A percentile compares a stretch with the other conserved stretches of the same genome.
These are phyloP conservation scores for Anastrepha ludens DNA, from an alignment of 1,140 invertebrate species.

Conservation along the genomic window DNA sequence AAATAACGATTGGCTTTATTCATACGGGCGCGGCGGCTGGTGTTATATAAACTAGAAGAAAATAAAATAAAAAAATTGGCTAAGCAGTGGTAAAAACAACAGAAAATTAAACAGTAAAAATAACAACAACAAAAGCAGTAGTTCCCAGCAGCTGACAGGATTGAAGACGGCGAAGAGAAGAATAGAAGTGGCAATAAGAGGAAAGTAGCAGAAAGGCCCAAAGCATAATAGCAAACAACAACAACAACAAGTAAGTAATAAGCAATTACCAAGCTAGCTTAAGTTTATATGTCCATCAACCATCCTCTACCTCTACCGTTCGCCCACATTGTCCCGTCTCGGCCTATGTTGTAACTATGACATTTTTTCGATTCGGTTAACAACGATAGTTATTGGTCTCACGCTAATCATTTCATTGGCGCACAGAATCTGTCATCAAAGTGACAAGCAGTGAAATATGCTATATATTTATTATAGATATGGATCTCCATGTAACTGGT, in stretches of 20 bases:
- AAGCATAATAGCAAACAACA: neutral
- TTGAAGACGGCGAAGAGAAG: neutral
- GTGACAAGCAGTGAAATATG: neutral
- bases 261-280: neutral
- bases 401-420: conserved; percentile 8
- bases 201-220: neutral
- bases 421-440: neutral
- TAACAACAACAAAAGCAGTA: neutral
- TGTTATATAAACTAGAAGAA: neutral
- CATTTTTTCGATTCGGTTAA: conserved; percentile 16
- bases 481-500: no score
- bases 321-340: neutral
- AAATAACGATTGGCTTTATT: neutral
- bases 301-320: neutral
- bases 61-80: neutral
- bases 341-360: neutral
- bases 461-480: neutral
- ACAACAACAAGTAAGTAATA: conserved; percentile 6
- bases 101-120: neutral
- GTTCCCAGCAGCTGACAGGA: neutral
- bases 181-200: neutral
- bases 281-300: neutral
- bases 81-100: neutral
- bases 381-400: neutral
- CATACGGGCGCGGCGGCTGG: neutral